Evolutionary conservation across 2,113 vertebrate genomes (phyloP), one percentile per base, ranked within the genome.

Genomic region (Mixornis gularis): DNA sequence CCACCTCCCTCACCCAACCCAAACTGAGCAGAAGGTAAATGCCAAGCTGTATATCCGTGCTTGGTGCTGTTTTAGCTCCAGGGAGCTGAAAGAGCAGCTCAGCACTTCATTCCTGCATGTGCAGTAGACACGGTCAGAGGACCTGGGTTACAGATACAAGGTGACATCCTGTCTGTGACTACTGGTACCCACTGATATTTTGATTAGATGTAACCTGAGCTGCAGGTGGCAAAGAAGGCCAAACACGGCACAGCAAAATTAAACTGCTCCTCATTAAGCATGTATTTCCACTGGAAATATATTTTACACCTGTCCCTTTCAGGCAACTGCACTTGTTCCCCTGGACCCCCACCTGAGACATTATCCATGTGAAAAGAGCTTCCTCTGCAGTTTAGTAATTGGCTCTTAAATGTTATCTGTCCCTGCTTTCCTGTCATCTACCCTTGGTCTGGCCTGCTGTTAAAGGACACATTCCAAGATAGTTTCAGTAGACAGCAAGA

Each of bases 281-380:
- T 51, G 3, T 62, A n/a, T 93, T 96, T 90, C 72, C 32, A n/a
- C 56, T 80, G 77, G 63, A 95, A 92, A 96, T 92, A 70, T 84
- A 3, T 94, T 95, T 95, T 91, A 90, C 58, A 9, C 43, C 72
- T 92, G 79, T 83, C 38, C 58, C 51, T 90, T 92, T 69, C n/a
- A 55, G 59, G 34, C 43, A 27, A 29, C 52, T 24, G 66, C 44
- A 21, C 85, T 79, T 12, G 7, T 73, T 87, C 29, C 62, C 71
- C 20, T 44, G 59, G 53, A 52, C 53, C 34, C 79, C 44, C 78
- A 85, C 63, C 87, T 87, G 82, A 49, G 68, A 70, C 62, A 27
- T 2, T 66, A 63, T 94, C 68, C 66, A 4, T 17, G 6, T 53
- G 64, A 66, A 60, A 78, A 49, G 72, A 64, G 29, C 65, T 92